Evolutionary conservation across 2,113 vertebrate species (phyloP).

Genomic region (Cricetomys ansorgei): DNA sequence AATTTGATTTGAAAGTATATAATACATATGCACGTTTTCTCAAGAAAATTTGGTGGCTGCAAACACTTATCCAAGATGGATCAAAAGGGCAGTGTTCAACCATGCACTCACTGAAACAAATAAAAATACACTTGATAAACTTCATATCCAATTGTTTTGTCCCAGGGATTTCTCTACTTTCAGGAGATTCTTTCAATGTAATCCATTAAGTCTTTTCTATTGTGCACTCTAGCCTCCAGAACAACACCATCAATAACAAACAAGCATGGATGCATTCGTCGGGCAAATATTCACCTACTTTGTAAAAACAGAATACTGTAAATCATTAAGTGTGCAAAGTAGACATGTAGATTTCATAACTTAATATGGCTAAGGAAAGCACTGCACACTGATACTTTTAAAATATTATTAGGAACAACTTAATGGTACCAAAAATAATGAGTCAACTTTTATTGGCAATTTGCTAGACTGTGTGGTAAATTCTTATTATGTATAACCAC

Average conservation of each 20-base stretch:
- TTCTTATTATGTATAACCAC: constrained; percentile 19
- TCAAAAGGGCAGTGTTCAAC: constrained; percentile 10
- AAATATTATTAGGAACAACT: constrained; percentile 86
- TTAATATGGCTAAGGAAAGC: constrained; percentile 90
- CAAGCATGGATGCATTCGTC: constrained; percentile 73
- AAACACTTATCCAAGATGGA: constrained; percentile 33
- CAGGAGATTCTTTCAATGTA: background rate
- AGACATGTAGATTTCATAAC: constrained; percentile 65
- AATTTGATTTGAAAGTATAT: background rate
- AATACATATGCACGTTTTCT: background rate
- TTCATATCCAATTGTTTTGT: background rate
- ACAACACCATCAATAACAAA: constrained; percentile 73
- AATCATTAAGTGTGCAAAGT: constrained; percentile 12
- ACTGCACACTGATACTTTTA: constrained; percentile 85
- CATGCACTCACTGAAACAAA: constrained; percentile 11
- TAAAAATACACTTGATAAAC: background rate
- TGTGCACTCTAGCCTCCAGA: background rate
- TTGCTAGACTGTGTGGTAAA: background rate
- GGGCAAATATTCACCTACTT: constrained; percentile 45
- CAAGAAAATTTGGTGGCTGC: constrained; percentile 24
- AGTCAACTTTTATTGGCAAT: background rate
- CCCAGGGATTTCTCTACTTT: constrained; percentile 10
- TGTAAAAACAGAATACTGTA: background rate
- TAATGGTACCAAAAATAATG: constrained; percentile 86
- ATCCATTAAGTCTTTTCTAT: constrained; percentile 20